Percentiles rank a stretch among this genome's conserved stretches.
These are phyloP conservation scores for Parapristionchus giblindavisi DNA, from an alignment of 2,888 invertebrate species.

Conservation along the genomic window DNA sequence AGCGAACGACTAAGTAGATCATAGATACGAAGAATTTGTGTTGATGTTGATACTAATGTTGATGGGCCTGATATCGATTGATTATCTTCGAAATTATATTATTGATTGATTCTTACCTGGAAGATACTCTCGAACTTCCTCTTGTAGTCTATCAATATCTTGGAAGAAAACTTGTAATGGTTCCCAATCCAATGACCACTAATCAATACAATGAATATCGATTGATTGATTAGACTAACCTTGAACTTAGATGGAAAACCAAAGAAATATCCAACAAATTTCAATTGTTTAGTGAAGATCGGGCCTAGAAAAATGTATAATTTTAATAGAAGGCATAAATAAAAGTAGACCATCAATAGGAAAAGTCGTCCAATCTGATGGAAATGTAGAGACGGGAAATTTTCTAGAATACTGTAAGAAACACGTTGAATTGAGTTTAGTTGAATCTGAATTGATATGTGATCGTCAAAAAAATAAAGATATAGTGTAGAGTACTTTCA, in stretches of 20 bases:
- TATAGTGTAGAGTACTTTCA: background rate
- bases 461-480: no score
- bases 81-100: background rate
- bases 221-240: background rate
- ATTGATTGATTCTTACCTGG: background rate
- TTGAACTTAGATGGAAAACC: slow-evolving; percentile 33
- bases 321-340: background rate
- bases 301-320: slow-evolving; percentile 17
- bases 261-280: slow-evolving; percentile 30
- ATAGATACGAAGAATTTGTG: slow-evolving; percentile 29
- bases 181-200: slow-evolving; percentile 34
- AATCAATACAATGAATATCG: background rate
- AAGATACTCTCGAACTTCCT: slow-evolving; percentile 2
- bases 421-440: slow-evolving; percentile 19
- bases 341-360: slow-evolving; percentile 30
- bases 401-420: slow-evolving; percentile 25
- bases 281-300: slow-evolving; percentile 31
- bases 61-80: background rate
- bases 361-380: slow-evolving; percentile 34
- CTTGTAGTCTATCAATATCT: background rate
- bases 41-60: slow-evolving; percentile 16
- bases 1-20: slow-evolving; percentile 26
- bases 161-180: slow-evolving; percentile 32
- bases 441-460: slow-evolving; percentile 5
- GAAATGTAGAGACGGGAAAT: slow-evolving; percentile 34